Percentiles rank a stretch among this genome's conserved stretches.
Conservation (phyloP, 2,888 invertebrate genomes). For the Micoletzkya japonica region DNA sequence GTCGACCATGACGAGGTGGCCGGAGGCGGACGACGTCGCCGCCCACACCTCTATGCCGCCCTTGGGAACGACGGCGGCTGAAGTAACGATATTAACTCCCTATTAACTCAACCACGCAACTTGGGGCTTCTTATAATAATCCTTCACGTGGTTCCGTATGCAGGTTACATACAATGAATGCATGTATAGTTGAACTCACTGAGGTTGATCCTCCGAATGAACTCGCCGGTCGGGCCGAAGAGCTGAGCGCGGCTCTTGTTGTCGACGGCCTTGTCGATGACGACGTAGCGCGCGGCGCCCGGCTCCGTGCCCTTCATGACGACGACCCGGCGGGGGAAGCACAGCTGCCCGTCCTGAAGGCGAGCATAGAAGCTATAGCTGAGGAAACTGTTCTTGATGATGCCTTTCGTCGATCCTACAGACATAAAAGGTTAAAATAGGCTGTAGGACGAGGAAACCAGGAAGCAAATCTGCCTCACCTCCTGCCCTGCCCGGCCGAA, state of each 20-base stretch:
- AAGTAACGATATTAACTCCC: not conserved
- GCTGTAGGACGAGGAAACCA: not conserved
- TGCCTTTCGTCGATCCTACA: not conserved
- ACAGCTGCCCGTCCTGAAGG: constrained; percentile 53
- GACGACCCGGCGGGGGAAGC: constrained; percentile 55
- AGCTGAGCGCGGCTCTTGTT: constrained; percentile 39
- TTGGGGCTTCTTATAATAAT: too few species aligned
- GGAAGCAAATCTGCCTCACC: not conserved
- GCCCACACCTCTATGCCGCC: constrained; percentile 36
- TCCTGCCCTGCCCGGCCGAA: constrained; percentile 45
- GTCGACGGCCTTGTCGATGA: constrained; percentile 41
- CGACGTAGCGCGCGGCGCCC: constrained; percentile 43
- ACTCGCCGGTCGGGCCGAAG: constrained; percentile 45
- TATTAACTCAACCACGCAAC: too few species aligned
- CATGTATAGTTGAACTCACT: constrained; percentile 27
- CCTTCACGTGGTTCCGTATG: too few species aligned
- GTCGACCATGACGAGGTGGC: constrained; percentile 54
- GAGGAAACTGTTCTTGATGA: too few species aligned
- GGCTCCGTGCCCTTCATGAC: constrained; percentile 34
- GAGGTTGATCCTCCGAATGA: constrained; percentile 44
- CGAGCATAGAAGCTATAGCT: too few species aligned
- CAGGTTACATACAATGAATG: not conserved
- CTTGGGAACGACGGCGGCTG: constrained; percentile 39
- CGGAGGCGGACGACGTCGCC: constrained; percentile 41
- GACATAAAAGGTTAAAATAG: not conserved